Evolutionary conservation across 2,888 invertebrate species (phyloP), one percentile per base, ranked within the genome.

Genomic region (Ormia ochracea): DNA sequence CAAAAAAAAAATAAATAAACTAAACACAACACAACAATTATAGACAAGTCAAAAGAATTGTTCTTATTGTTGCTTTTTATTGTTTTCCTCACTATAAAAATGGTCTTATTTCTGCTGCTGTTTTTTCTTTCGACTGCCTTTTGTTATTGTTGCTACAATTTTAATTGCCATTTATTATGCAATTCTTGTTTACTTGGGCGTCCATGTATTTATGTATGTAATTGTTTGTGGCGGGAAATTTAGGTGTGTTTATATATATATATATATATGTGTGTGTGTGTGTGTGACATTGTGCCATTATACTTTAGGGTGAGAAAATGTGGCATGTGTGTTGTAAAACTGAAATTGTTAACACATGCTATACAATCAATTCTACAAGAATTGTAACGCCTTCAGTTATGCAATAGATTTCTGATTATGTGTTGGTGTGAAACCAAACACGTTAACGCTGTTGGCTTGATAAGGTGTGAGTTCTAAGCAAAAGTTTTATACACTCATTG

Each of bases 121-220:
- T 28, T 26, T 21, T 45, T 28, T 19, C 10, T 48, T 36, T 19
- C n/a, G 31, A 4, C 26, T 43, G 19, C n/a, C 28, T 66, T 21
- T 28, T 66, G 41, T 76, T 54, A 65, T 31, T 75, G 59, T 73
- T 80, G 75, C 65, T 80, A 61, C 75, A 75, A 66, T 80, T 80
- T 80, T 80, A 80, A 75, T 80, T 80, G 79, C 70, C 70, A 72
- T 80, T 80, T 80, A 80, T 75, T 75, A 80, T 56, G 79, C 70
- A 80, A 75, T 75, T 72, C 38, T 48, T 72, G 48, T 66, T 61
- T 75, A 26, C 36, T 66, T 45, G 66, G 59, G 58, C 59, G 58
- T 17, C 10, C 23, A 17, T 17, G 7, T 7, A 9, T 33, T 2
- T 28, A 19, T 26, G 41, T 17, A 0, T 38, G 36, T 36, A n/a